Evolutionary conservation across 1,140 invertebrate genomes (phyloP).

Genomic region (Idris sp.): DNA sequence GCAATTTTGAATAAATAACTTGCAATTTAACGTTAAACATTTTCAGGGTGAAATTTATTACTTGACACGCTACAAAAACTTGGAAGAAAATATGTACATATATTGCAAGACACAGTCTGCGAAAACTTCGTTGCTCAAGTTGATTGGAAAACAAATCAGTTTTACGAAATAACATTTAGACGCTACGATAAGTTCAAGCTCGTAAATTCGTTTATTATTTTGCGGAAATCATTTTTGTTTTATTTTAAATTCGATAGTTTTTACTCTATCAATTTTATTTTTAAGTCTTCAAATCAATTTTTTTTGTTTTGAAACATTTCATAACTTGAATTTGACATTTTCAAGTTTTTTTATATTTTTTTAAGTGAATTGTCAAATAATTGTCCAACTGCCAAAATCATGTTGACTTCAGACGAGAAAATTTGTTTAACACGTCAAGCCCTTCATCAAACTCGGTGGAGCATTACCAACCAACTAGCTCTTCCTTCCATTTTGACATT

Average conservation of each 20-base stretch:
- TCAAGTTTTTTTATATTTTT: no score
- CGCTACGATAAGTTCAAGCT: neutral
- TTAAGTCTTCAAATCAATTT: no score
- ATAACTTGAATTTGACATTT: no score
- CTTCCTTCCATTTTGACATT: conserved; percentile 33
- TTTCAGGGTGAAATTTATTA: conserved; percentile 1
- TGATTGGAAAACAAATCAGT: conserved; percentile 17
- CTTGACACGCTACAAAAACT: neutral
- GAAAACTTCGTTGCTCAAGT: conserved; percentile 4
- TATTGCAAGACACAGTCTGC: neutral
- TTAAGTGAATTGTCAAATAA: no score
- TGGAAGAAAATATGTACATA: no score
- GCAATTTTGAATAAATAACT: neutral
- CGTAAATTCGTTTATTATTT: neutral
- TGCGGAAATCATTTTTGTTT: no score
- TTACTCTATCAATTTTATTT: no score
- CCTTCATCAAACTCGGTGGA: conserved; percentile 44
- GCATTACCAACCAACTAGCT: conserved; percentile 32
- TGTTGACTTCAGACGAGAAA: no score
- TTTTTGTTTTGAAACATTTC: no score
- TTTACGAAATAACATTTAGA: neutral
- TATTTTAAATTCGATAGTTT: no score
- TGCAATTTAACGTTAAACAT: neutral
- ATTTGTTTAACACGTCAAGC: neutral
- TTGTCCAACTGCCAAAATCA: no score